These are phyloP conservation scores for Hippolais icterina DNA, from an alignment of 2,113 vertebrate species.

Conservation along the genomic window DNA sequence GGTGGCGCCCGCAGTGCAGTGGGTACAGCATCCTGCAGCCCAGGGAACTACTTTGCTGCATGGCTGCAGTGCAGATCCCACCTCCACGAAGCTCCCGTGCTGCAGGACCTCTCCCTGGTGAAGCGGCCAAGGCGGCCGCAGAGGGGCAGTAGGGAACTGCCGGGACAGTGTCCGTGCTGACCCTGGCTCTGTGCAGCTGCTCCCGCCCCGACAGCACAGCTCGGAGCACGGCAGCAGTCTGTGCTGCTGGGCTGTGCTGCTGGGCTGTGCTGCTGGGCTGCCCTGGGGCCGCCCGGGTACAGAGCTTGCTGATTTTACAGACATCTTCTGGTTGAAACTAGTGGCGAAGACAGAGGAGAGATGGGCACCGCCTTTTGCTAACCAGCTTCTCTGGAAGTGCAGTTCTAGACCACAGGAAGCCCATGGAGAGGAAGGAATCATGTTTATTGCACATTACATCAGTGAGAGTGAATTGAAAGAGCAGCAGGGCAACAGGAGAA, in stretches of 20 bases:
- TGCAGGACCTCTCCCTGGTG: fast-evolving
- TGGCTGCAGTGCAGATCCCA: fast-evolving
- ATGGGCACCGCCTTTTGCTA: neutral
- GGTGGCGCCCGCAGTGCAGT: neutral
- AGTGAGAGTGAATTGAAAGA: neutral
- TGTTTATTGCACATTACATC: neutral
- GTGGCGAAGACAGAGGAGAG: neutral
- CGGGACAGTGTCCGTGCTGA: fast-evolving
- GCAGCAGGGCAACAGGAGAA: neutral
- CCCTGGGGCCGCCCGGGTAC: fast-evolving
- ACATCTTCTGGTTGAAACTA: fast-evolving
- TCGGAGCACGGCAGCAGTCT: fast-evolving
- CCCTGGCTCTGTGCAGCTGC: neutral
- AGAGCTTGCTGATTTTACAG: neutral
- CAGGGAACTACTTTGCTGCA: fast-evolving
- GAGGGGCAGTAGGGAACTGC: neutral
- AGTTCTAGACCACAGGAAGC: neutral
- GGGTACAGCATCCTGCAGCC: neutral
- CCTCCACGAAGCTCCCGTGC: fast-evolving
- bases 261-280: no score
- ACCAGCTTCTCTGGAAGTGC: neutral
- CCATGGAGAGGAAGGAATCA: neutral
- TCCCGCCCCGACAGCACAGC: fast-evolving
- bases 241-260: no score
- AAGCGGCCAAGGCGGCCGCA: neutral